A percentile compares a stretch with the other conserved stretches of the same genome.
phyloP scores from a whole-genome alignment of 2,888 invertebrate species.

The Tenthredo mesomela region DNA sequence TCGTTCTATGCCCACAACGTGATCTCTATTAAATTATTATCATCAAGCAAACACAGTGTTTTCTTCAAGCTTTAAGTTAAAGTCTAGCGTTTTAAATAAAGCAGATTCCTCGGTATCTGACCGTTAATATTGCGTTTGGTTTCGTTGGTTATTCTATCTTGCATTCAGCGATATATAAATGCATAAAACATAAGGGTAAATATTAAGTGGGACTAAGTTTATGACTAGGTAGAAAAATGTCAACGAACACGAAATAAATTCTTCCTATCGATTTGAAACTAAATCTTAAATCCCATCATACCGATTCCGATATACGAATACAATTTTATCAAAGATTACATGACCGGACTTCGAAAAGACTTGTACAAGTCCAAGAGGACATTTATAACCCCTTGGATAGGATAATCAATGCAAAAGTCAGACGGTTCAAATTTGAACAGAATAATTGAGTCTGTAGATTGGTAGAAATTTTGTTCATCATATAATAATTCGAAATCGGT shows the following conservation, averaged over 20 bases:
- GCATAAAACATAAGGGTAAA: not conserved
- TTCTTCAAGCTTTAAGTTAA: not conserved
- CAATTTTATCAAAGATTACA: not conserved
- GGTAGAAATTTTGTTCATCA: not conserved
- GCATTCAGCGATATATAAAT: not conserved
- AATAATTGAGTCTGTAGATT: conserved; percentile 30
- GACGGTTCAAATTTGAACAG: conserved; percentile 17
- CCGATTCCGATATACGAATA: not conserved
- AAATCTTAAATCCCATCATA: not conserved
- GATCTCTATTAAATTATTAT: not conserved
- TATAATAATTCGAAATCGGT: not conserved
- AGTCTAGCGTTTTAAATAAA: not conserved
- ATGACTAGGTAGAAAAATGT: not conserved
- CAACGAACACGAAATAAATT: not conserved
- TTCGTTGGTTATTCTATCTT: not conserved
- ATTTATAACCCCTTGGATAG: conserved; percentile 9
- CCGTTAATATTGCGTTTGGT: not conserved
- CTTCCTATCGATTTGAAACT: not conserved
- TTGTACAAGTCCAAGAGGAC: conserved; percentile 12
- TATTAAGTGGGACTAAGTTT: not conserved
- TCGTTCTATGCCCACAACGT: not conserved
- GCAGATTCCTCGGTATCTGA: not conserved
- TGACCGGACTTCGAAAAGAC: conserved; percentile 21
- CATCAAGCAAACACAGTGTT: not conserved
- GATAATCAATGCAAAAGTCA: not conserved